phyloP scores from a whole-genome alignment of 2,797 vertebrate species.

The Cheirogaleus major region DNA sequence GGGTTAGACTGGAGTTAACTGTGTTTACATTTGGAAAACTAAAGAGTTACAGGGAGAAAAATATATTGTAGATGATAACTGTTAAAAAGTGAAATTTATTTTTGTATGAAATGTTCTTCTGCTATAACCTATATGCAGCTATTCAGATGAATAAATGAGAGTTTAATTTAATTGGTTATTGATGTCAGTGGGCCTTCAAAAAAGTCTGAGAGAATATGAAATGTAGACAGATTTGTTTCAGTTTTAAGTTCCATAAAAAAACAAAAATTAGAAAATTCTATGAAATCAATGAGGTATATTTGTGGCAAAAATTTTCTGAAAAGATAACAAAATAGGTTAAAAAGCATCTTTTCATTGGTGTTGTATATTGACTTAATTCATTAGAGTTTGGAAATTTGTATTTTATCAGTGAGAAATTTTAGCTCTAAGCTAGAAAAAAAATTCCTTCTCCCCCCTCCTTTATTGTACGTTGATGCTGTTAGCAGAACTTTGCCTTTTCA shows the following conservation, averaged over 20 bases:
- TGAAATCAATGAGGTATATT: neutral
- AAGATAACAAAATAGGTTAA: conserved; percentile 14
- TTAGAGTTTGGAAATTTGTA: conserved; percentile 36
- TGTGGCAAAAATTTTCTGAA: neutral
- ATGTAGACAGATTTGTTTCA: conserved; percentile 9
- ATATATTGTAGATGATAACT: conserved; percentile 17
- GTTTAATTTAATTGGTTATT: conserved; percentile 23
- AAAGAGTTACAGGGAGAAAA: neutral
- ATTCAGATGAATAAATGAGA: neutral
- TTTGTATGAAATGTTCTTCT: conserved; percentile 21
- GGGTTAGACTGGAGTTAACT: neutral
- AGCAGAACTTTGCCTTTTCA: conserved; percentile 87
- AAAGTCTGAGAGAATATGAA: neutral
- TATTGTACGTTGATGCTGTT: conserved; percentile 83
- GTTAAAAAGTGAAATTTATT: conserved; percentile 26
- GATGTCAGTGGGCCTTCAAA: neutral
- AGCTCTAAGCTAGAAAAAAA: conserved; percentile 16
- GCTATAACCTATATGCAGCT: neutral
- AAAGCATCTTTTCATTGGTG: conserved; percentile 44
- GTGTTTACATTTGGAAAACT: conserved; percentile 45
- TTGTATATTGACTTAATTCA: neutral
- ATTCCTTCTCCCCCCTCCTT: neutral
- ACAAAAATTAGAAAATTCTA: neutral
- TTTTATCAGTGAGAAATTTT: conserved; percentile 29
- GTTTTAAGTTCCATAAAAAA: conserved; percentile 13